phyloP scores from a whole-genome alignment of 2,113 vertebrate genomes.

The Oreotrochilus melanogaster region DNA sequence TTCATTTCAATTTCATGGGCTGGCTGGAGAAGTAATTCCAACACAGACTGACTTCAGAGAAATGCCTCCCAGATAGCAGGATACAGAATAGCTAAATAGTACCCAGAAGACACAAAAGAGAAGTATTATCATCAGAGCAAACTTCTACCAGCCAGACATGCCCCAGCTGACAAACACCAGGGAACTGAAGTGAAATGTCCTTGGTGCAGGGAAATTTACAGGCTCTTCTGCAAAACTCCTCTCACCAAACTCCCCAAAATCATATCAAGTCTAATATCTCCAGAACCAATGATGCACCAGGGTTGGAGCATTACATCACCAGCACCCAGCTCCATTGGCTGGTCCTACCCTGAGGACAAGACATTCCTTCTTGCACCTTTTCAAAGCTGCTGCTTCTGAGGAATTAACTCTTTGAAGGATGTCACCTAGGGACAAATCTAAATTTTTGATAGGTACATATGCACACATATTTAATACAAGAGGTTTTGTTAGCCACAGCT shows the following conservation, averaged over 20 bases:
- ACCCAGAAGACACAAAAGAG: background rate
- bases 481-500: background rate
- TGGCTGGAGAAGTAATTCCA: slow-evolving; percentile 52
- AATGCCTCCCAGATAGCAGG: slow-evolving; percentile 32
- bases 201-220: slow-evolving; percentile 55
- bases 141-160: background rate
- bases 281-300: slow-evolving; percentile 33
- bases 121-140: background rate
- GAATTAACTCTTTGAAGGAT: slow-evolving; percentile 55
- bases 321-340: slow-evolving; percentile 51
- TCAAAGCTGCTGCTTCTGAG: slow-evolving; percentile 52
- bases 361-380: slow-evolving; percentile 47
- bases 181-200: background rate
- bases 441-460: background rate
- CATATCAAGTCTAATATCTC: background rate
- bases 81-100: background rate
- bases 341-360: slow-evolving; percentile 30
- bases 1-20: slow-evolving; percentile 62
- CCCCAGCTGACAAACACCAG: background rate
- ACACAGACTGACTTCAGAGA: slow-evolving; percentile 42
- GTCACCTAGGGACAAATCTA: background rate
- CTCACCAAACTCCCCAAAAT: slow-evolving; percentile 50
- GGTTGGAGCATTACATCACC: slow-evolving; percentile 68
- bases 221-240: slow-evolving; percentile 31
- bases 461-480: background rate